These are phyloP conservation scores for Bombus turneri DNA, from an alignment of 1,140 invertebrate genomes.

Conservation along the genomic window DNA sequence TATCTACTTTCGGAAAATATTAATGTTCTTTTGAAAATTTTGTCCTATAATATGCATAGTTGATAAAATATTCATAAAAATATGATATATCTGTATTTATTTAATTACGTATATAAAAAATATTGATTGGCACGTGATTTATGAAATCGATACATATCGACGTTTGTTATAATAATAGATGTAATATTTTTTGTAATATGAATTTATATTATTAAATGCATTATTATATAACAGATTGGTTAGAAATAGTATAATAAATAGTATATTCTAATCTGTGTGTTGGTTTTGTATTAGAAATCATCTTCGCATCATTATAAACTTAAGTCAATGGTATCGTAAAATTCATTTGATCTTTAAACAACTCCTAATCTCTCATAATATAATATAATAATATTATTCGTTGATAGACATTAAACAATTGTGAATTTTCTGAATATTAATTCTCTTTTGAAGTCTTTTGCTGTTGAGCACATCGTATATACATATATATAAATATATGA, in stretches of 20 bases:
- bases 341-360: no score
- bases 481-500: no score
- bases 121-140: neutral
- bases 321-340: no score
- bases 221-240: neutral
- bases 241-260: neutral
- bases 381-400: no score
- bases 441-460: no score
- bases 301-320: no score
- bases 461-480: no score
- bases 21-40: slow-evolving; percentile 59
- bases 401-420: no score
- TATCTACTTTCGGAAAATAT: slow-evolving; percentile 65
- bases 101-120: neutral
- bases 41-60: slow-evolving; percentile 12
- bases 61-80: neutral
- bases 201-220: neutral
- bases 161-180: neutral
- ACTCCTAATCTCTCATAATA: no score
- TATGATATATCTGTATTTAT: neutral
- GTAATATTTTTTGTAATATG: neutral
- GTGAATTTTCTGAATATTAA: no score
- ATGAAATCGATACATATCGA: neutral
- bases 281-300: no score
- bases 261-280: no score